phyloP scores from a whole-genome alignment of 2,888 invertebrate species.

The Microchrysa polita region DNA sequence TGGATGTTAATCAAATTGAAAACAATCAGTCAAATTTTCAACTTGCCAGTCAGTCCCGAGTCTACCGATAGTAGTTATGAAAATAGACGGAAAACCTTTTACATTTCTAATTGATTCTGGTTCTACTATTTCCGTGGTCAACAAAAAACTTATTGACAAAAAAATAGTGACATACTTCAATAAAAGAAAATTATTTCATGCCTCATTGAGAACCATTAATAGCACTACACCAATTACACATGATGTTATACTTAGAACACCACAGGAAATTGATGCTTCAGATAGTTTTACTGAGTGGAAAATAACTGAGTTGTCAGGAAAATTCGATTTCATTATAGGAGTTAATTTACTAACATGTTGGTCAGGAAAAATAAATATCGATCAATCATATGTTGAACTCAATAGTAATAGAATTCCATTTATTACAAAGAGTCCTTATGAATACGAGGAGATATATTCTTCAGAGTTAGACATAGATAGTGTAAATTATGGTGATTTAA shows the following conservation, averaged over 20 bases:
- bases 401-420: background rate
- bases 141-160: background rate
- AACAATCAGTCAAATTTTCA: background rate
- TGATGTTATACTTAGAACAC: background rate
- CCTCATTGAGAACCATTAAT: background rate
- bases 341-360: background rate
- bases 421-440: background rate
- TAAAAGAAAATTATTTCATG: background rate
- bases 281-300: background rate
- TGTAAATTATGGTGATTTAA: background rate
- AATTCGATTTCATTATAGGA: slow-evolving; percentile 3
- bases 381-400: background rate
- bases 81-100: background rate
- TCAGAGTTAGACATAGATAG: too few relatives aligned
- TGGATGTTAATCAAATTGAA: background rate
- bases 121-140: background rate
- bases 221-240: background rate
- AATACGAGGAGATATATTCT: too few relatives aligned
- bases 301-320: background rate
- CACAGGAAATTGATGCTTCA: background rate
- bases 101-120: background rate
- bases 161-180: background rate
- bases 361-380: background rate
- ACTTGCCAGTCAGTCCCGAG: background rate
- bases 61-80: background rate